Percentiles rank a stretch among this genome's conserved stretches.
Evolutionary conservation across 2,888 invertebrate genomes (phyloP).

Genomic region (Aradus depressus): DNA sequence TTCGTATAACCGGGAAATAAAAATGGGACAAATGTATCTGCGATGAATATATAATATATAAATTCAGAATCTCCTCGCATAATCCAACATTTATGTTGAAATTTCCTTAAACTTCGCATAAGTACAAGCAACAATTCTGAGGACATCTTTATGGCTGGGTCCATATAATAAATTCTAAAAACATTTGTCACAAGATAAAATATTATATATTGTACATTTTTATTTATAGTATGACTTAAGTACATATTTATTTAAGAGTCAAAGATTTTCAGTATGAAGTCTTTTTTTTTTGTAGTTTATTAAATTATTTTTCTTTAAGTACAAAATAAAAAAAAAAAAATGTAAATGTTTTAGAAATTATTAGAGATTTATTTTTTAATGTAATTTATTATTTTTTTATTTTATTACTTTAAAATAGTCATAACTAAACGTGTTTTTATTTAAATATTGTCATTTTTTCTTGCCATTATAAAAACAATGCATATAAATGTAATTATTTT

Average conservation of each 20-base stretch:
- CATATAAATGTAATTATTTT: neutral
- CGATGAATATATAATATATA: too few relatives aligned
- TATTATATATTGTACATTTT: slow-evolving; percentile 19
- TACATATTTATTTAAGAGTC: neutral
- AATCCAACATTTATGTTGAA: too few relatives aligned
- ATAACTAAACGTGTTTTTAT: slow-evolving; percentile 10
- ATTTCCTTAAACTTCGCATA: too few relatives aligned
- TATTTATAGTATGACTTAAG: slow-evolving; percentile 13
- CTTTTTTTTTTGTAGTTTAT: slow-evolving; percentile 16
- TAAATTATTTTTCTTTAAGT: slow-evolving; percentile 22
- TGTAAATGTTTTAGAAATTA: slow-evolving; percentile 22
- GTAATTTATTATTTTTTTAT: slow-evolving; percentile 11
- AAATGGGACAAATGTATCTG: too few relatives aligned
- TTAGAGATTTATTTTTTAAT: slow-evolving; percentile 20
- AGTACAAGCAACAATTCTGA: too few relatives aligned
- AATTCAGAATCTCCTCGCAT: too few relatives aligned
- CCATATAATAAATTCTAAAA: slow-evolving; percentile 24
- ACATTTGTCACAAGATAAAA: slow-evolving; percentile 19
- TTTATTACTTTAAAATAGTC: slow-evolving; percentile 15
- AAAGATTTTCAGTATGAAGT: neutral
- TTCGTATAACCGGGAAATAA: too few relatives aligned
- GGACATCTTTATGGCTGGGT: slow-evolving; percentile 28
- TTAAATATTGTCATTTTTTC: slow-evolving; percentile 17
- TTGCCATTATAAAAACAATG: slow-evolving; percentile 16
- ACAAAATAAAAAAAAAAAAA: too few relatives aligned